Base-by-base conservation (phyloP, 30 jellyfish, hydroid and myxozoan species). In the Turritopsis dohrnii region DNA sequence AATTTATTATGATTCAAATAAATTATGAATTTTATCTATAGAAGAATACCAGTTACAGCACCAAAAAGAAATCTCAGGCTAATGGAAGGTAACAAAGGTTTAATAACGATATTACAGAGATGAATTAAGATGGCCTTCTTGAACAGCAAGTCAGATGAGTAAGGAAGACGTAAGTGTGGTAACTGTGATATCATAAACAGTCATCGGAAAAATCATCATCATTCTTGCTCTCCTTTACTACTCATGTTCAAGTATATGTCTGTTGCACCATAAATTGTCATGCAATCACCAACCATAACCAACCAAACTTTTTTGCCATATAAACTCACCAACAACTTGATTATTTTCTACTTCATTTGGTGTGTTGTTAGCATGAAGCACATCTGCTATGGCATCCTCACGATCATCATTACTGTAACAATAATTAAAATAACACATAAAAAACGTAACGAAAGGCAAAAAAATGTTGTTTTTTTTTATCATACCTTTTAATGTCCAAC, bases 61-160 rank as follows among this genome's bases (percentile, higher is more conserved):
- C n/a, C n/a, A n/a, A n/a, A n/a, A n/a, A n/a, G n/a, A n/a, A n/a
- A n/a, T n/a, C n/a, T n/a, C n/a, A n/a, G n/a, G n/a, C n/a, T n/a
- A n/a, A n/a, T n/a, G n/a, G n/a, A n/a, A n/a, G n/a, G n/a, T n/a
- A n/a, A n/a, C n/a, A n/a, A n/a, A n/a, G n/a, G n/a, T n/a, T n/a
- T n/a, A n/a, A n/a, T n/a, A n/a, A n/a, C n/a, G n/a, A n/a, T n/a
- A n/a, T n/a, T n/a, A n/a, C n/a, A n/a, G n/a, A n/a, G n/a, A n/a
- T n/a, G n/a, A n/a, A n/a, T n/a, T n/a, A n/a, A n/a, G n/a, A n/a
- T n/a, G n/a, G n/a, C n/a, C n/a, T n/a, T n/a, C n/a, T n/a, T n/a
- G n/a, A 41, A 41, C 60, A 41, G 77, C 77, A 69, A 69, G 66
- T 77, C 85, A 77, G 85, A 77, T 77, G 85, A 77, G 85, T 77